Evolutionary conservation across 2,888 invertebrate species (phyloP), one percentile per base, ranked within the genome.

Genomic region (Synergus gifuensis): DNA sequence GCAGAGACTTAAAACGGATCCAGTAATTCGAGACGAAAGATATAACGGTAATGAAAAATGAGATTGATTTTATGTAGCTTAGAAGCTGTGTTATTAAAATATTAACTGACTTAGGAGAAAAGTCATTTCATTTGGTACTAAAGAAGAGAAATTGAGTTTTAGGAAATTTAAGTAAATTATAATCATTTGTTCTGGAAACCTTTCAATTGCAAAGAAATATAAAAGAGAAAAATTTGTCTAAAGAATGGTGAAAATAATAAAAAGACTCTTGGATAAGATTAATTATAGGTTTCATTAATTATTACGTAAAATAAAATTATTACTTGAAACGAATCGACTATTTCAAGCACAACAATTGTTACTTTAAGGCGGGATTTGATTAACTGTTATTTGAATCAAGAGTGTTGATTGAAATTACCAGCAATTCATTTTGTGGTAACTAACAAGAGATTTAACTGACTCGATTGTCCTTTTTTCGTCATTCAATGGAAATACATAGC

Each of bases 1-100:
- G 54, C 54, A 28, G 69, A 28, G 46, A 40, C 49, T 73, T 16
- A 14, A 73, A 46, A 69, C 69, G 46, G 46, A 69, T 60, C 22
- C 73, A 49, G 73, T 73, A 54, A 73, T 73, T 73, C 49, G 28
- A 73, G 16, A 69, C 49, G 46, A 22, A 49, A 54, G 28, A 73
- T 73, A 28, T 28, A 73, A 73, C 73, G 73, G 73, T 73, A 14
- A 9, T 54, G 36, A 73, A 36, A 73, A 36, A 36, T 16, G n/a
- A 69, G 46, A 54, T 54, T 54, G n/a, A 49, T 3, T 8, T 49
- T 73, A 16, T 49, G 28, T 69, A n/a, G 36, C 73, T 9, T 54
- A 54, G 54, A 54, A 54, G n/a, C 7, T n/a, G n/a, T 42, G 8
- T 8, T 69, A 49, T 69, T 49, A 12, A 28, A 28, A 28, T 28